Conservation (phyloP, 1,140 invertebrate genomes). For the Leptinotarsa texana region DNA sequence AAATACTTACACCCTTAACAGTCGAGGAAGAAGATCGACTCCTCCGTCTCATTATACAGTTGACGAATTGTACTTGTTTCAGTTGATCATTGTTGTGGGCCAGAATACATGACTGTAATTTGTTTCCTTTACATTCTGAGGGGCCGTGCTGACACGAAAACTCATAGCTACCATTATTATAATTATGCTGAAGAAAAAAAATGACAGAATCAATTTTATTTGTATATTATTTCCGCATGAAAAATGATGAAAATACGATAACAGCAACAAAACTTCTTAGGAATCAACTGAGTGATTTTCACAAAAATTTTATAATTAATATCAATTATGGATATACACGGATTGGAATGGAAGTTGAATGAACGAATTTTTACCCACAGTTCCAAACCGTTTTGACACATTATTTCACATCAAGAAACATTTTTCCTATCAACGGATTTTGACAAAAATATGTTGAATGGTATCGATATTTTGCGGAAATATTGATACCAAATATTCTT, state of each 20-base stretch:
- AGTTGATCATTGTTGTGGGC: conserved; percentile 55
- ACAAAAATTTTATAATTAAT: conserved; percentile 4
- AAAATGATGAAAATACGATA: not conserved
- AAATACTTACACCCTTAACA: conserved; percentile 35
- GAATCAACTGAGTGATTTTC: too few species aligned
- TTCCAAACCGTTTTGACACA: too few species aligned
- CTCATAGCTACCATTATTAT: conserved; percentile 53
- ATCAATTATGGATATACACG: not conserved
- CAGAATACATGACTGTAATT: conserved; percentile 67
- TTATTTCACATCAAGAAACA: too few species aligned
- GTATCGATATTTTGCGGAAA: too few species aligned
- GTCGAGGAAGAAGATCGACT: conserved; percentile 48
- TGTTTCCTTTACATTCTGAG: conserved; percentile 68
- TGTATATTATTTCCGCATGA: not conserved
- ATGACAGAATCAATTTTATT: not conserved
- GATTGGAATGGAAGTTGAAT: too few species aligned
- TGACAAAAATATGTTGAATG: too few species aligned
- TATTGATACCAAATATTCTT: too few species aligned
- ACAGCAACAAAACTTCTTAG: too few species aligned
- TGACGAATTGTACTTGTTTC: conserved; percentile 57
- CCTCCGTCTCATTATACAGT: conserved; percentile 60
- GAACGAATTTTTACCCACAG: too few species aligned
- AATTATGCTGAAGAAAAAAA: conserved; percentile 27
- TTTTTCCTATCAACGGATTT: too few species aligned
- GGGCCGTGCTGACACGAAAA: conserved; percentile 72